Evolutionary conservation across 2,113 vertebrate species (phyloP), one percentile per base, ranked within the genome.

Genomic region (Leucopsar rothschildi): DNA sequence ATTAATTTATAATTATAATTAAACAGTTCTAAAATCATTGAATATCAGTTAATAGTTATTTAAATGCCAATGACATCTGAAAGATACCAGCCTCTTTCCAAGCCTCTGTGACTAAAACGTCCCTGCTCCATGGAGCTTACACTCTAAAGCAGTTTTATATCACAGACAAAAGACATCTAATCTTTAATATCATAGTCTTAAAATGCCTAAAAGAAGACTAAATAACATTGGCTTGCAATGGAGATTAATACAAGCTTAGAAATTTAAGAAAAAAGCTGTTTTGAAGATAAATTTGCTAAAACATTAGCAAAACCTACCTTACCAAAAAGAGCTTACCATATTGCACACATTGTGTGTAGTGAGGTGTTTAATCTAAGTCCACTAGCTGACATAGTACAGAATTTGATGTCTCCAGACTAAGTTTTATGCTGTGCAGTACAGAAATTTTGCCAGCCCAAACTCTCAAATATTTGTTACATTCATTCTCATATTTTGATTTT

Each of bases 51-150:
- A 87, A 52, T 47, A 82, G 19, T 56, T 78, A 66, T 22, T 89
- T 49, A 50, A 72, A 76, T 35, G 15, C 11, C 35, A 91, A 29
- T 40, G 80, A 84, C 29, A 73, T 75, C 11, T 69, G 35, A 88
- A 82, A 76, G 22, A 33, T 55, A 80, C 6, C 59, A 91, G 45
- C 14, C 19, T 33, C n/a, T 66, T 7, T 80, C 76, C 45, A 88
- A 66, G 47, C 22, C 61, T 23, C 24, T 86, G 20, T 31, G 24
- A 88, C 57, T 82, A 69, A 82, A 37, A 81, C 5, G 13, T 82
- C 42, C 93, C 86, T 96, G 94, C 94, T 70, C 91, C 90, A n/a
- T 49, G 70, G 91, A 92, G 96, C 93, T 92, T 94, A 95, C 94
- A 97, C 5, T 95, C 94, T 95, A 96, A 88, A 91, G 29, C 4